phyloP scores from a whole-genome alignment of 2,888 invertebrate genomes.

The Pristionchus arcanus region DNA sequence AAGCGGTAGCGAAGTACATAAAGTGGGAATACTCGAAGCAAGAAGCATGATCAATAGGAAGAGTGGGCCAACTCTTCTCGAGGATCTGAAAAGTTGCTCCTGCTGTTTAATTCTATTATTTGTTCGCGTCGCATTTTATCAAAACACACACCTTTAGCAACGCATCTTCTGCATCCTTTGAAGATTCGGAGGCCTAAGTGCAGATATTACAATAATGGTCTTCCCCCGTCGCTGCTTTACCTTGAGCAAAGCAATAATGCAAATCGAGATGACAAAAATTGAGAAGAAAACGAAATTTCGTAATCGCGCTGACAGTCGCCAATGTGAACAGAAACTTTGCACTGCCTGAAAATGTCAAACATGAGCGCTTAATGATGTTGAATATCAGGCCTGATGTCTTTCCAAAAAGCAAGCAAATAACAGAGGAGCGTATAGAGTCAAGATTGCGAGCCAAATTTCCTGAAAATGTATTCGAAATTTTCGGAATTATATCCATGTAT shows the following conservation, averaged over 20 bases:
- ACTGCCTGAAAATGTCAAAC: too few species aligned
- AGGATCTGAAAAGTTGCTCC: not conserved
- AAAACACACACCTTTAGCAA: not conserved
- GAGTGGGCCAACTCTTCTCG: not conserved
- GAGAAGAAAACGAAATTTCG: not conserved
- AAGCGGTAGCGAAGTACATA: not conserved
- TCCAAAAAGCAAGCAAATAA: not conserved
- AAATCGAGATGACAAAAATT: not conserved
- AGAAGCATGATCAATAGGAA: not conserved
- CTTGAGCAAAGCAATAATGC: not conserved
- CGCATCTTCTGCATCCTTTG: not conserved
- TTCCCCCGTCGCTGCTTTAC: not conserved
- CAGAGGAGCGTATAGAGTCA: not conserved
- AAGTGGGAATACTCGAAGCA: not conserved
- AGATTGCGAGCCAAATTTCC: not conserved
- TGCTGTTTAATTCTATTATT: too few species aligned
- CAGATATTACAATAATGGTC: not conserved
- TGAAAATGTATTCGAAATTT: not conserved
- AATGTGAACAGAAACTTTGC: not conserved
- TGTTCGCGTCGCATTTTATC: too few species aligned
- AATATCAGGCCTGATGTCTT: not conserved
- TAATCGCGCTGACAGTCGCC: not conserved
- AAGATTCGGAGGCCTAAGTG: not conserved
- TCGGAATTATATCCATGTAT: too few species aligned
- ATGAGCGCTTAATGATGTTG: too few species aligned